Percentiles rank a stretch among this genome's conserved stretches.
Conservation (phyloP, 1,140 invertebrate genomes). For the Latrodectus geometricus region DNA sequence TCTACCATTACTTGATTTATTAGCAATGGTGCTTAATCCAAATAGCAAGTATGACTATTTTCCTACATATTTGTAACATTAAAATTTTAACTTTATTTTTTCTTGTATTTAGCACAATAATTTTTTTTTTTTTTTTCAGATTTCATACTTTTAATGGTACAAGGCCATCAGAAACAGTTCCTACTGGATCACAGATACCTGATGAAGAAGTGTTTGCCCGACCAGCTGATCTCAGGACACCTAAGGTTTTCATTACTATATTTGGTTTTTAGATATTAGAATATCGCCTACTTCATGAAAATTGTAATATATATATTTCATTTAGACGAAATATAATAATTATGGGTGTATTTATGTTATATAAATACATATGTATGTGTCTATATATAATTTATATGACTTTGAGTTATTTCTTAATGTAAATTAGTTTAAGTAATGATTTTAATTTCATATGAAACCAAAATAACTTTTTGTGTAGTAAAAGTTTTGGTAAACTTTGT, state of each 20-base stretch:
- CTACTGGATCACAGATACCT: constrained; percentile 73
- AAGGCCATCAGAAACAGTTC: constrained; percentile 83
- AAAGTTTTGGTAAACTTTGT: too few relatives aligned
- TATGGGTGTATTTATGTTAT: too few relatives aligned
- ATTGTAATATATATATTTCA: too few relatives aligned
- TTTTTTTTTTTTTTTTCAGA: constrained; percentile 71
- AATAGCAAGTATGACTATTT: constrained; percentile 81
- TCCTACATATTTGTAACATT: background rate
- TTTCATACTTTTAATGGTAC: constrained; percentile 94
- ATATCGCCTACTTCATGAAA: background rate
- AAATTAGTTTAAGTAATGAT: too few relatives aligned
- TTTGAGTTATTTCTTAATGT: too few relatives aligned
- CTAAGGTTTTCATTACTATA: constrained; percentile 65
- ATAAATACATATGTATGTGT: too few relatives aligned
- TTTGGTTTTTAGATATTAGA: background rate
- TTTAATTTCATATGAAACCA: too few relatives aligned
- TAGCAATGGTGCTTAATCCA: constrained; percentile 94
- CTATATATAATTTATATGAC: too few relatives aligned
- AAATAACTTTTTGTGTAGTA: too few relatives aligned
- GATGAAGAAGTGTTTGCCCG: constrained; percentile 86
- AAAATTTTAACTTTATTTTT: background rate
- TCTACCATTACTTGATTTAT: constrained; percentile 90
- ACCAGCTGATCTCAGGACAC: constrained; percentile 74
- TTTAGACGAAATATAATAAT: too few relatives aligned
- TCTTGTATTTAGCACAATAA: background rate